These are phyloP conservation scores for Catocala sponsa DNA, from an alignment of 2,888 invertebrate genomes.

Conservation along the genomic window DNA sequence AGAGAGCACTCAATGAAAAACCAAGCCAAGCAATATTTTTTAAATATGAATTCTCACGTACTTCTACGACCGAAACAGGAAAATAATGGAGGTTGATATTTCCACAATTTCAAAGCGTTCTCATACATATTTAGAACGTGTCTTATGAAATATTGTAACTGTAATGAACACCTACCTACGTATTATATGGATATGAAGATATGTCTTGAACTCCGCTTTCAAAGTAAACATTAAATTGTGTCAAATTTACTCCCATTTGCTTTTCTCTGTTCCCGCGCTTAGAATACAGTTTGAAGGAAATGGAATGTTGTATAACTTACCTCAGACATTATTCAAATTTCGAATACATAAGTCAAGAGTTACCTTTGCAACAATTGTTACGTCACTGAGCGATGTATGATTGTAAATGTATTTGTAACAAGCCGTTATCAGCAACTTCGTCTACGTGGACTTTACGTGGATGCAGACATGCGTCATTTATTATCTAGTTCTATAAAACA, in stretches of 20 bases:
- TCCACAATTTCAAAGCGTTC: slow-evolving; percentile 15
- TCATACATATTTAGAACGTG: slow-evolving; percentile 24
- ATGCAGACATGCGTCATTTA: too few species aligned
- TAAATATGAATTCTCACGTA: slow-evolving; percentile 12
- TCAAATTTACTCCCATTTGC: slow-evolving; percentile 54
- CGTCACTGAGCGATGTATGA: neutral
- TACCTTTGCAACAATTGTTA: neutral
- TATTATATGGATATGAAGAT: slow-evolving; percentile 13
- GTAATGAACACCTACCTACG: slow-evolving; percentile 31
- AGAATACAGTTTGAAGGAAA: slow-evolving; percentile 22
- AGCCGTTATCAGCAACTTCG: neutral
- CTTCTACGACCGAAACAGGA: slow-evolving; percentile 14
- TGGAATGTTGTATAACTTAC: slow-evolving; percentile 10
- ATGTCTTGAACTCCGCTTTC: slow-evolving; percentile 41
- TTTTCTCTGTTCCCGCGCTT: slow-evolving; percentile 39
- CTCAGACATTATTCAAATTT: slow-evolving; percentile 16
- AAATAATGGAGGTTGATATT: slow-evolving; percentile 16
- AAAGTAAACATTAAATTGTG: slow-evolving; percentile 56
- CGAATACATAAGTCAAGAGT: neutral
- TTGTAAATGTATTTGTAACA: neutral
- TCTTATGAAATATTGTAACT: slow-evolving; percentile 32
- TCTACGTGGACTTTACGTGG: too few species aligned
- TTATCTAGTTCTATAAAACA: too few species aligned
- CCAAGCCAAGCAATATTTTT: neutral
- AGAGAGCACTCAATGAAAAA: too few species aligned